Base-by-base conservation (phyloP, 2,888 invertebrate genomes). In the Gari tellinella region DNA sequence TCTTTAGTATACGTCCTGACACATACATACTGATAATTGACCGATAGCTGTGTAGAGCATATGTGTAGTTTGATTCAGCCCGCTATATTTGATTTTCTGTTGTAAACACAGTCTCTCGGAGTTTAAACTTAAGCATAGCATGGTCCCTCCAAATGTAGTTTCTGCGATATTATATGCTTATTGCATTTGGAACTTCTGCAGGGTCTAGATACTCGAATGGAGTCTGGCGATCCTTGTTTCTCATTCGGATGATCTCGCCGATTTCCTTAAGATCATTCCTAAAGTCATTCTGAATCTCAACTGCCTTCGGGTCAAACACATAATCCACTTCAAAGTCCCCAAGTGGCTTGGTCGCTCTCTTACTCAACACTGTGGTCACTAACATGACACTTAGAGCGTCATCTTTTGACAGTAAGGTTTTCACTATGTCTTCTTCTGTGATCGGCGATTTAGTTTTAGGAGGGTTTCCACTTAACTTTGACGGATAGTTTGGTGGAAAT, bases 311-410 rank as follows among this genome's bases (percentile, higher is more conserved):
- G 53, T 92, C 90, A 70, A 85, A 91, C 52, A 90, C 70, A 76
- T 89, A 92, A 62, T 89, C 89, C 19, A 88, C 86, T 69, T 91
- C 91, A 80, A 91, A 91, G 70, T 91, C 88, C 1, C 91, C 91
- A 26, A 92, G 83, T 23, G 88, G 82, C 15, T 91, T 88, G 1
- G 90, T 90, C 38, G 82, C 84, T 45, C 83, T 85, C 31, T 82
- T 79, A 51, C 90, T 90, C 14, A 92, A 82, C 7, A 91, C 80
- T 56, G 89, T 89, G 1, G 90, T 91, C 45, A 92, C 89, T 10
- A 89, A 86, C 89, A 92, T 90, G 12, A 88, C 86, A 64, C 91
- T 90, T 37, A 91, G 62, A 0, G 90, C 90, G 8, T 80, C 66
- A 26, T 80, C 72, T 65, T 89, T 90, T 63, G 85, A 80, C 1